These are phyloP conservation scores for Carabus problematicus DNA, from an alignment of 2,888 invertebrate species.

Conservation along the genomic window DNA sequence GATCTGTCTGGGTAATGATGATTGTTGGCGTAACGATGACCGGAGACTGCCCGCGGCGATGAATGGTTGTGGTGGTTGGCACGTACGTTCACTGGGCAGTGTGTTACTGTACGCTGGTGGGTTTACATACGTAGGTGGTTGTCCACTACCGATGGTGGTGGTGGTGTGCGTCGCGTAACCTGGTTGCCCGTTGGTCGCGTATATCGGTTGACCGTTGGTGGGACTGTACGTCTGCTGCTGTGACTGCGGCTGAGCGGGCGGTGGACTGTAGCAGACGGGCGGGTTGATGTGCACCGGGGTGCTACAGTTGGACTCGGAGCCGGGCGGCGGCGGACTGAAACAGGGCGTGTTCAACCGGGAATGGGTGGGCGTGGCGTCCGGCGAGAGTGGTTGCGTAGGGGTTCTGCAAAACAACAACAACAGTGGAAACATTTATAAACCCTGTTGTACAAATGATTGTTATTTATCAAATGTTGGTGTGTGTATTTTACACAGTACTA, in stretches of 20 bases:
- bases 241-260: constrained; percentile 45
- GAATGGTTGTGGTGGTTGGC: constrained; percentile 52
- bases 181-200: constrained; percentile 32
- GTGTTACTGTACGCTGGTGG: constrained; percentile 55
- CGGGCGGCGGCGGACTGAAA: constrained; percentile 55
- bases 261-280: constrained; percentile 54
- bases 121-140: constrained; percentile 58
- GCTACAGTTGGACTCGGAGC: constrained; percentile 55
- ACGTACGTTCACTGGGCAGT: constrained; percentile 54
- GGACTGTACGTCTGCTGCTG: constrained; percentile 14
- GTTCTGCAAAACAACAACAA: constrained; percentile 49
- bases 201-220: constrained; percentile 27
- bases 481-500: not conserved
- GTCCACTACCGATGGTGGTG: constrained; percentile 46
- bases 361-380: constrained; percentile 59
- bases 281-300: constrained; percentile 55
- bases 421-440: too few species aligned
- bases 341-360: constrained; percentile 56
- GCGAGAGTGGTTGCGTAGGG: constrained; percentile 55
- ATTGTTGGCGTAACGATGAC: constrained; percentile 54
- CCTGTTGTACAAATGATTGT: too few species aligned
- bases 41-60: constrained; percentile 53
- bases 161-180: constrained; percentile 38
- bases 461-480: not conserved
- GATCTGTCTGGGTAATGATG: constrained; percentile 63